phyloP scores from a whole-genome alignment of 64 coral and sea anemone species.

The Astreopora myriophthalma region DNA sequence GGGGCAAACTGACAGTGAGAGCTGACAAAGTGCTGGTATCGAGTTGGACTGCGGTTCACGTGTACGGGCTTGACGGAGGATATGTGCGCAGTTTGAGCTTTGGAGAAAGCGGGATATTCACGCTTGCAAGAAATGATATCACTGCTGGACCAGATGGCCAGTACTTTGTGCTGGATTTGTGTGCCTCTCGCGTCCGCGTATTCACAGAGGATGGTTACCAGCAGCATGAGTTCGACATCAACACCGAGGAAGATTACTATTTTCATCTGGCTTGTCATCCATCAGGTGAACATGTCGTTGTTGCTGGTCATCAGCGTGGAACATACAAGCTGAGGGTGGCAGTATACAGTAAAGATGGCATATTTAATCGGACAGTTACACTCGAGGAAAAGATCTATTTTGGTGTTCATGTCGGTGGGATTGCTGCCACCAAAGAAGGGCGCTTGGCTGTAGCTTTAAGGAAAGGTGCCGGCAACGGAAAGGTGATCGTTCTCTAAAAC shows the following conservation, averaged over 20 bases:
- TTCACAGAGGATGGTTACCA: not conserved
- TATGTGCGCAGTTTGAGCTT: not conserved
- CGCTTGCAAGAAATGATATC: not conserved
- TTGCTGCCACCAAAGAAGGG: not conserved
- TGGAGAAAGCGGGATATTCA: not conserved
- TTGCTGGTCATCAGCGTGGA: not conserved
- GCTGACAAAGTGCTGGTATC: conserved; percentile 12
- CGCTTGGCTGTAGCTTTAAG: conserved; percentile 36
- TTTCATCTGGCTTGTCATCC: conserved; percentile 4
- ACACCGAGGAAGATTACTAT: not conserved
- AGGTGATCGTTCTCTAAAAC: too few relatives aligned
- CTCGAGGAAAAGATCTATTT: not conserved
- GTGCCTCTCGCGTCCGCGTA: not conserved
- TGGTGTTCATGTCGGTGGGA: not conserved
- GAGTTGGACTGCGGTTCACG: not conserved
- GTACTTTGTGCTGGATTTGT: not conserved
- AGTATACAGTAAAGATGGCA: conserved; percentile 13
- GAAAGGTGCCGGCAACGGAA: too few relatives aligned
- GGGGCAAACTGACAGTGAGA: not conserved
- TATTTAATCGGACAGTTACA: not conserved
- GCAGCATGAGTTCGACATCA: not conserved
- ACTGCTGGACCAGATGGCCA: not conserved
- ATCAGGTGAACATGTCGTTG: not conserved
- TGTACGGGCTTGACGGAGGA: not conserved
- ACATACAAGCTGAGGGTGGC: not conserved